Percentiles rank a stretch among this genome's conserved stretches.
Evolutionary conservation across 2,888 invertebrate genomes (phyloP).

Genomic region (Amblyjoppa proteus): DNA sequence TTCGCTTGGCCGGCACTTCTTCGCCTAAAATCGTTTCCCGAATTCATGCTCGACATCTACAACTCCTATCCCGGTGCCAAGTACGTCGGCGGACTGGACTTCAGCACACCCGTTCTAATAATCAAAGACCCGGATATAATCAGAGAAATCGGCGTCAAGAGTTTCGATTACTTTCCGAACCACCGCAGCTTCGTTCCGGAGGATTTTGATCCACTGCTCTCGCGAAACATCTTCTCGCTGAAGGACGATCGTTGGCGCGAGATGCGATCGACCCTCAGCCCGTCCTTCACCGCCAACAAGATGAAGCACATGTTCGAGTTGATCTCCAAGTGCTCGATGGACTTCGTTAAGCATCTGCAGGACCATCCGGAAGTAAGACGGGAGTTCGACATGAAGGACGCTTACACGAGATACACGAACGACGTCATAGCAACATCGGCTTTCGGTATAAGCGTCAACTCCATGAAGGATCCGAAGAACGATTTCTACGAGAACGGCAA

Average conservation of each 20-base stretch:
- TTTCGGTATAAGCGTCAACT: slow-evolving; percentile 85
- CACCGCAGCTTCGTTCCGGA: slow-evolving; percentile 72
- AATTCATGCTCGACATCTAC: slow-evolving; percentile 48
- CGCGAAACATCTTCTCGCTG: slow-evolving; percentile 74
- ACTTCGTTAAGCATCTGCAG: slow-evolving; percentile 74
- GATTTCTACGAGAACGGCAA: slow-evolving; percentile 85
- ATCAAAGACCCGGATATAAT: slow-evolving; percentile 77
- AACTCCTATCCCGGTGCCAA: slow-evolving; percentile 59
- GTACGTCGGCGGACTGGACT: slow-evolving; percentile 73
- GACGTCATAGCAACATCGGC: too few relatives aligned
- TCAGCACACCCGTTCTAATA: slow-evolving; percentile 71
- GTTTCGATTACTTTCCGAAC: slow-evolving; percentile 76
- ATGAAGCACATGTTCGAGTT: slow-evolving; percentile 76
- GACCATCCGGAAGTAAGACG: slow-evolving; percentile 72
- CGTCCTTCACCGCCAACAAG: slow-evolving; percentile 79
- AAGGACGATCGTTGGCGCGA: slow-evolving; percentile 77
- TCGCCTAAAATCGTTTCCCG: slow-evolving; percentile 32
- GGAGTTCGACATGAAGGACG: slow-evolving; percentile 7
- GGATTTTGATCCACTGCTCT: slow-evolving; percentile 74
- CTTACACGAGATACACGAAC: too few relatives aligned
- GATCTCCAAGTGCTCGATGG: slow-evolving; percentile 18
- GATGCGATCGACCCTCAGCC: slow-evolving; percentile 77
- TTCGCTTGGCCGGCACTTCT: slow-evolving; percentile 62
- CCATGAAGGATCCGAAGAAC: slow-evolving; percentile 86
- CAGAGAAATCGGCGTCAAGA: slow-evolving; percentile 75